Base-by-base conservation (phyloP, 2,113 vertebrate species). In the Bambusicola thoracicus region DNA sequence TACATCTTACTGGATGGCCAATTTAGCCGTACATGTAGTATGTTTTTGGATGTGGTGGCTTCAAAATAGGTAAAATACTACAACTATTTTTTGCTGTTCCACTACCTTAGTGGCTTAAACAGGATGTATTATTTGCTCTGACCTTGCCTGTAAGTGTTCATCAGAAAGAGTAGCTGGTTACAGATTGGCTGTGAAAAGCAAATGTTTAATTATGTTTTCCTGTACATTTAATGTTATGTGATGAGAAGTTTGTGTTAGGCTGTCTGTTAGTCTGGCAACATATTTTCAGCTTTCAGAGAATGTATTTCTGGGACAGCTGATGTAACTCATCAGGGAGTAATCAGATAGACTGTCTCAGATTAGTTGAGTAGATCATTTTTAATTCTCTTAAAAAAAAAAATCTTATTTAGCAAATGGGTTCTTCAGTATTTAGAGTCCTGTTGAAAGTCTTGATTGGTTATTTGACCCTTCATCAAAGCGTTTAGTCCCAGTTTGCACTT, bases 261-360 rank as follows among this genome's bases (percentile, higher is more conserved):
- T 24, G 34, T 11, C 13, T 27, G 25, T 51, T 36, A 40, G 4
- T 78, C 34, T 48, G 46, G 12, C n/a, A 51, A 7, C 34, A 38
- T 51, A 29, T 14, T 70, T 36, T 19, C 36, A 70, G 67, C 25
- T 32, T 70, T 51, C 46, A 38, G 34, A 51, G 75, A 62, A 38
- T 51, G 74, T 87, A 7, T 90, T 95, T 90, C 55, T 93, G 78
- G 74, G n/a, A 22, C n/a, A 70, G 44, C 41, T 77, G 87, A 43
- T 85, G 72, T 66, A 82, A 55, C 1, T 8, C 49, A 69, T 89
- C 90, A 92, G 70, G 82, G 73, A 36, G n/a, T 92, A 96, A 93
- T 91, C 74, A 82, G 91, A 89, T 94, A 81, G 40, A 68, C 81
- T 78, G 75, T 67, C n/a, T 70, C 48, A 86, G 36, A 84, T 56